Conservation (phyloP, 2,888 invertebrate genomes). For the Ptilodon capucinus region DNA sequence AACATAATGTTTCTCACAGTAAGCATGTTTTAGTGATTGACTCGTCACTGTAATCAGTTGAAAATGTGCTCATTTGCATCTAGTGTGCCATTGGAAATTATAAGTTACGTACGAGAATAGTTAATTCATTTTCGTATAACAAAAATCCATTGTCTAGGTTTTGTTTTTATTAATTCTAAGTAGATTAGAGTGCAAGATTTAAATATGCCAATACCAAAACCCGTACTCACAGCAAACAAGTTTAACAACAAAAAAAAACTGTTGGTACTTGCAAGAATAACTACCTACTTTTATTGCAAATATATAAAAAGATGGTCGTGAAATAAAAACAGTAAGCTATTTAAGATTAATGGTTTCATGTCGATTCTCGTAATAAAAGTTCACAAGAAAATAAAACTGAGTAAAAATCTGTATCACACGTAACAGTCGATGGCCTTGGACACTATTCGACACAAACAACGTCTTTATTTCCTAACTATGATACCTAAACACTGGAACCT, state of each 20-base stretch:
- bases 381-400: not conserved
- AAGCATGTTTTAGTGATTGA: slow-evolving; percentile 35
- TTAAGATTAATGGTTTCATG: not conserved
- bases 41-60: slow-evolving; percentile 19
- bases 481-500: slow-evolving; percentile 22
- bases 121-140: no score
- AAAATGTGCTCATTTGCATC: slow-evolving; percentile 29
- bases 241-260: no score
- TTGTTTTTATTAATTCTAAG: no score
- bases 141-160: no score
- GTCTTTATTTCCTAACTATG: slow-evolving; percentile 12
- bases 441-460: slow-evolving; percentile 11
- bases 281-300: not conserved
- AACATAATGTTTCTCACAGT: slow-evolving; percentile 42
- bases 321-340: not conserved
- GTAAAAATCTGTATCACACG: not conserved
- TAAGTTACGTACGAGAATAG: no score
- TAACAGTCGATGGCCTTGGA: slow-evolving; percentile 11
- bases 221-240: no score
- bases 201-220: no score
- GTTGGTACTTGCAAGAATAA: no score
- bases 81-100: slow-evolving; percentile 15
- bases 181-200: no score
- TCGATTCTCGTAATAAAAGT: not conserved
- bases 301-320: not conserved